phyloP scores from a whole-genome alignment of 2,113 vertebrate species.

The Glareola pratincola region DNA sequence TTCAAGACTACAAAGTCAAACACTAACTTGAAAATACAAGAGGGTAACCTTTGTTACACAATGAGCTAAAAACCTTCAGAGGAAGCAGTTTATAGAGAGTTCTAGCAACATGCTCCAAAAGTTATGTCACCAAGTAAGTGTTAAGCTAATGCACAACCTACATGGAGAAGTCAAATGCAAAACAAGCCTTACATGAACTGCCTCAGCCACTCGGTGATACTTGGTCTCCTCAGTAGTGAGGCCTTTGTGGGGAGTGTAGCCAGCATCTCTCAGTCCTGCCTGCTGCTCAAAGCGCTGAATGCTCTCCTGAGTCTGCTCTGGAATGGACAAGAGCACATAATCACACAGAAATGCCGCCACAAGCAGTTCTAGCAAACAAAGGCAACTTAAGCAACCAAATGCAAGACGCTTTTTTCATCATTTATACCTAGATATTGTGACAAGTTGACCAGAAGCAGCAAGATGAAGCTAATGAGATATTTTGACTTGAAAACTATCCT shows the following conservation, averaged over 20 bases:
- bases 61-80: background rate
- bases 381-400: background rate
- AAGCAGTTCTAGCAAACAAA: background rate
- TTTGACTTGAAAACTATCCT: background rate
- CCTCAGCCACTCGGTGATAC: constrained; percentile 86
- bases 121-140: background rate
- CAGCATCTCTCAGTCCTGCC: constrained; percentile 88
- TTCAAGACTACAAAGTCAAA: background rate
- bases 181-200: constrained; percentile 82
- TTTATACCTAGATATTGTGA: background rate
- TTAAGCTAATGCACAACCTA: background rate
- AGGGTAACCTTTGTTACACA: background rate
- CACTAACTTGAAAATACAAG: background rate
- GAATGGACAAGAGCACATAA: constrained; percentile 34
- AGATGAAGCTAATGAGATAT: background rate
- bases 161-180: background rate
- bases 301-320: constrained; percentile 92
- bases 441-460: background rate
- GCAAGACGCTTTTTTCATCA: background rate
- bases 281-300: constrained; percentile 92
- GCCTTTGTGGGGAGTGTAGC: constrained; percentile 91
- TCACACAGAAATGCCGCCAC: background rate
- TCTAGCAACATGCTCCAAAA: background rate
- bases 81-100: background rate
- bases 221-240: constrained; percentile 89